Base-by-base conservation (phyloP, 2,113 vertebrate species). In the Hemichromis elongatus region DNA sequence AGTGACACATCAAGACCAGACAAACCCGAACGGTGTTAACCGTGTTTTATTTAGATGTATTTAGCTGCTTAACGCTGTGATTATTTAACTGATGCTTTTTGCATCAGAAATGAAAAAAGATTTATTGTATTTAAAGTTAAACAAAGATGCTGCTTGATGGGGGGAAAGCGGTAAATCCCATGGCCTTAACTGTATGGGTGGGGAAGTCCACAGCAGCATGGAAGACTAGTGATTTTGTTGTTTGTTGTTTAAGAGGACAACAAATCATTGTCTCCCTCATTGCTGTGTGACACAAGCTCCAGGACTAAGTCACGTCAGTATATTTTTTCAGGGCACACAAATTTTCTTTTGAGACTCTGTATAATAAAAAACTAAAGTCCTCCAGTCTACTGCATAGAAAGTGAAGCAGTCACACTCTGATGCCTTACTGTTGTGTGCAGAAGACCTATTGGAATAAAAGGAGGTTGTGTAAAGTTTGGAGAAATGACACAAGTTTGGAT, bases 161-260 rank as follows among this genome's bases (percentile, higher is more conserved):
- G 45, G 52, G 19, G 35, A 66, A 40, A 66, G 61, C 40, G 0
- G 2, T 12, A 18, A 50, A 73, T 19, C 24, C 42, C 52, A n/a
- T 53, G 19, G 8, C 9, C 6, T 47, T 19, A 28, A 7, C 42
- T 24, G 82, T 37, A 2, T 81, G 59, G 40, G 37, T n/a, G 56
- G 73, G 26, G 45, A 45, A 4, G 94, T 96, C 92, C 90, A 59
- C 16, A 33, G 95, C 94, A 50, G 93, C 75, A 19, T 96, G 96
- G 96, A 96, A 96, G 96, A 96, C 96, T 96, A 96, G 95, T 96
- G 96, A 96, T 96, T 96, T 96, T 96, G 96, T 96, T 96, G 96
- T 96, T 96, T 94, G 80, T 91, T 90, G 53, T 61, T 78, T 42
- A 59, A 87, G 77, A 80, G 79, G 66, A 96, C 96, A 96, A 95